A percentile compares a stretch with the other conserved stretches of the same genome.
These are phyloP conservation scores for Heterodera schachtii DNA, from an alignment of 1,140 invertebrate species.

Conservation along the genomic window DNA sequence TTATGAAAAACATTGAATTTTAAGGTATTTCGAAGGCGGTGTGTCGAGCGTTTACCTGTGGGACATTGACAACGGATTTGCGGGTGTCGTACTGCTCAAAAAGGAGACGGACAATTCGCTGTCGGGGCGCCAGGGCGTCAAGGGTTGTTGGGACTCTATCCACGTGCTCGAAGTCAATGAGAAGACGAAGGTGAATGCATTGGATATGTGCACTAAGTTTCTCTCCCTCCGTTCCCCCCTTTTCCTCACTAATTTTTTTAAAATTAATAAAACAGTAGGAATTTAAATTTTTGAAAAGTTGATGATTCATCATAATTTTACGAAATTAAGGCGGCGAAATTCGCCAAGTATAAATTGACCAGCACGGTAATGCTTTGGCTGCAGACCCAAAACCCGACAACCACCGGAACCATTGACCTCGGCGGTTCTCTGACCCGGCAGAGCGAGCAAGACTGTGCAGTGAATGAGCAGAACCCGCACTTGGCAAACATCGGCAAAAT, in stretches of 20 bases:
- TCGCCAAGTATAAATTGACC: conserved; percentile 96
- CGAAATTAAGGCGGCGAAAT: conserved; percentile 65
- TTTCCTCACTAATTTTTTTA: too few species aligned
- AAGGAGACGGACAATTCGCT: conserved; percentile 72
- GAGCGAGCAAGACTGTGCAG: conserved; percentile 84
- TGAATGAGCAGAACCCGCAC: conserved; percentile 85
- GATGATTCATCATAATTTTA: conserved; percentile 3
- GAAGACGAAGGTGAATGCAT: conserved; percentile 34
- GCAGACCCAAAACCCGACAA: conserved; percentile 88
- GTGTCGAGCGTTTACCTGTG: conserved; percentile 98
- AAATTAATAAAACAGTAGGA: too few species aligned
- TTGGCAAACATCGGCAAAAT: conserved; percentile 91
- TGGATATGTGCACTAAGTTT: neutral
- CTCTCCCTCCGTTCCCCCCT: too few species aligned
- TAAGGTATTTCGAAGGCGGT: conserved; percentile 90
- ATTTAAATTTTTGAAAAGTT: neutral
- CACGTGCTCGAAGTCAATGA: conserved; percentile 94
- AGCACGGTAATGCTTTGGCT: conserved; percentile 99
- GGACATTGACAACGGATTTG: conserved; percentile 95
- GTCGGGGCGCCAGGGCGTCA: conserved; percentile 90
- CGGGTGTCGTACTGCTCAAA: conserved; percentile 97
- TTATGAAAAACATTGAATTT: too few species aligned
- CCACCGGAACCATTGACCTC: conserved; percentile 88
- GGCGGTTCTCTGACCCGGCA: conserved; percentile 96
- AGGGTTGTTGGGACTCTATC: conserved; percentile 98